phyloP scores from a whole-genome alignment of 1,140 invertebrate genomes.

The Drosophila carrolli region DNA sequence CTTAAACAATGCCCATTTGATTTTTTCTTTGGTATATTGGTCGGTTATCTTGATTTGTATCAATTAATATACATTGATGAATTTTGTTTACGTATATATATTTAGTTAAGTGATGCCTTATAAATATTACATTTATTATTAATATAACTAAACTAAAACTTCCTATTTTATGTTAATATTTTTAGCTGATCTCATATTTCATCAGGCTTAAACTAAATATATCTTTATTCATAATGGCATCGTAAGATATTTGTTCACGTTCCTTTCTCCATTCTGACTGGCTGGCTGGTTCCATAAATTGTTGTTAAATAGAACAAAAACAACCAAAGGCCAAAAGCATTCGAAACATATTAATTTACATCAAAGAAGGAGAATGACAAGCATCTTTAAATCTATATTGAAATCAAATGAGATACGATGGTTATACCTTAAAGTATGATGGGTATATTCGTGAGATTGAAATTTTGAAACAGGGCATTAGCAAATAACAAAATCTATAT shows the following conservation, averaged over 20 bases:
- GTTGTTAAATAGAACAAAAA: slow-evolving; percentile 21
- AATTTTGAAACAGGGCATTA: no score
- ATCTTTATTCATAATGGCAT: neutral
- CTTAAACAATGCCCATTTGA: neutral
- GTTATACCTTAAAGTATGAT: neutral
- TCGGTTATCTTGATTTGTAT: no score
- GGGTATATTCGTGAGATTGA: neutral
- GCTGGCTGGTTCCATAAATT: slow-evolving; percentile 29
- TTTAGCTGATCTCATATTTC: slow-evolving; percentile 8
- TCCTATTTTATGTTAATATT: neutral
- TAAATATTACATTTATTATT: no score
- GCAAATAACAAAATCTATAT: no score
- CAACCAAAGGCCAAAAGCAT: slow-evolving; percentile 16
- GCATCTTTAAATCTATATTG: slow-evolving; percentile 8
- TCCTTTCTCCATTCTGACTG: slow-evolving; percentile 33
- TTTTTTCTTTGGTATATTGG: neutral
- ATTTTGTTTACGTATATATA: neutral
- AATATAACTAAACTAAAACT: neutral
- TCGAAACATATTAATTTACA: slow-evolving; percentile 45
- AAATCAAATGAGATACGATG: slow-evolving; percentile 5
- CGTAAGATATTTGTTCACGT: neutral
- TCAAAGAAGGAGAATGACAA: neutral
- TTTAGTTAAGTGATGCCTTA: neutral
- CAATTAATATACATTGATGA: neutral
- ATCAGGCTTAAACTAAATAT: neutral